phyloP scores from a whole-genome alignment of 2,888 invertebrate genomes.

The Drosophila ustulata region DNA sequence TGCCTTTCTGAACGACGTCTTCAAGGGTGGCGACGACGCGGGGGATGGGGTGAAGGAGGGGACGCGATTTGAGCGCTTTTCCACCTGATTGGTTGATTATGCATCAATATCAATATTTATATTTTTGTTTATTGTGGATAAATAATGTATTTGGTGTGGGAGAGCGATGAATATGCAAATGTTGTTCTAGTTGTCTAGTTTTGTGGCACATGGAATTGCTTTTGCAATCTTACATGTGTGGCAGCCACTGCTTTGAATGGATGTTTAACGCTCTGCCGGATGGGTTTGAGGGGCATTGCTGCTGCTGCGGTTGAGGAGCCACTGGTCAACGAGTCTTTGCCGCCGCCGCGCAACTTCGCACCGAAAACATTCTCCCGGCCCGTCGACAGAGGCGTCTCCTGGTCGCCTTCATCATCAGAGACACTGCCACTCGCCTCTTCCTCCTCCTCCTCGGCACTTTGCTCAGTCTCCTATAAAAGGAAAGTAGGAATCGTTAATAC shows the following conservation, averaged over 20 bases:
- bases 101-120: constrained; percentile 39
- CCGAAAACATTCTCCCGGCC: constrained; percentile 68
- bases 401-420: constrained; percentile 65
- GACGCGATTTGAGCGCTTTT: constrained; percentile 20
- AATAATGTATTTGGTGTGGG: constrained; percentile 51
- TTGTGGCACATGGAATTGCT: constrained; percentile 81
- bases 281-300: constrained; percentile 46
- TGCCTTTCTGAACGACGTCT: constrained; percentile 33
- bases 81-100: constrained; percentile 60
- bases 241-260: constrained; percentile 81
- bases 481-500: too few species aligned
- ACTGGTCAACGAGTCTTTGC: constrained; percentile 45
- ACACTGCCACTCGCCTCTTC: constrained; percentile 68
- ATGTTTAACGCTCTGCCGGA: constrained; percentile 66
- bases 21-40: constrained; percentile 21
- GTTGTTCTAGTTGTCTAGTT: constrained; percentile 56
- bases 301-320: constrained; percentile 11
- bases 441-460: constrained; percentile 70
- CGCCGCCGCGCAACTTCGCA: constrained; percentile 46
- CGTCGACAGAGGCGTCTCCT: constrained; percentile 20
- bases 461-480: constrained; percentile 57
- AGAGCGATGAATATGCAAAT: constrained; percentile 48
- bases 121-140: constrained; percentile 64
- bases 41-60: constrained; percentile 1
- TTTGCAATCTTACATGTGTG: constrained; percentile 82